phyloP scores from a whole-genome alignment of 2,888 invertebrate species.

The Aelia acuminata region DNA sequence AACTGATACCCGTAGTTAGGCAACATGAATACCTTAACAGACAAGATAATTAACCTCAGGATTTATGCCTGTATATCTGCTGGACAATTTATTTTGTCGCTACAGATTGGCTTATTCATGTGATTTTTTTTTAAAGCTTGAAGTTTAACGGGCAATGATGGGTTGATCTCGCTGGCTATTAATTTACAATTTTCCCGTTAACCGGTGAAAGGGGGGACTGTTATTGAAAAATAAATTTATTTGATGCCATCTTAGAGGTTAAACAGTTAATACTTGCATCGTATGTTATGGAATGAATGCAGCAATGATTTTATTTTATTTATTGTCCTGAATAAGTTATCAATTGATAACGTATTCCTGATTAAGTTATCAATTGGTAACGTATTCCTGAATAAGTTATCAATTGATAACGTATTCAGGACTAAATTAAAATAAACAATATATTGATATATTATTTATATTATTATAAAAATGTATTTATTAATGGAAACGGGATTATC shows the following conservation, averaged over 20 bases:
- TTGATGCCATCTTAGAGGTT: background rate
- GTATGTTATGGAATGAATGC: background rate
- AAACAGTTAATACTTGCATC: background rate
- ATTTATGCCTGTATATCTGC: background rate
- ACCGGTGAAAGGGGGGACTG: background rate
- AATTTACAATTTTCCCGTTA: slow-evolving; percentile 7
- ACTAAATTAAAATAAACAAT: no score
- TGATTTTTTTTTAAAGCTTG: background rate
- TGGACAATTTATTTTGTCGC: slow-evolving; percentile 24
- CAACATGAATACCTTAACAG: slow-evolving; percentile 26
- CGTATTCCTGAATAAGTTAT: no score
- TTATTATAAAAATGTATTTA: background rate
- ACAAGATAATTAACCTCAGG: slow-evolving; percentile 13
- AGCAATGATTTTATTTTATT: no score
- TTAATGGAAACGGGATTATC: background rate
- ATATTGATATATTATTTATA: no score
- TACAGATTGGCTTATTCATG: slow-evolving; percentile 30
- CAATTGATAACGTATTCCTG: no score
- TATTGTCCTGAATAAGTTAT: background rate
- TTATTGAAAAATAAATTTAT: background rate
- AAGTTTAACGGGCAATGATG: background rate
- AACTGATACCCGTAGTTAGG: slow-evolving; percentile 37
- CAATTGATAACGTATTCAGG: no score
- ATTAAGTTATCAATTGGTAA: no score
- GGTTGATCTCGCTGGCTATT: background rate